Conservation (phyloP, 2,888 invertebrate genomes). For the Sminthurides aquaticus region DNA sequence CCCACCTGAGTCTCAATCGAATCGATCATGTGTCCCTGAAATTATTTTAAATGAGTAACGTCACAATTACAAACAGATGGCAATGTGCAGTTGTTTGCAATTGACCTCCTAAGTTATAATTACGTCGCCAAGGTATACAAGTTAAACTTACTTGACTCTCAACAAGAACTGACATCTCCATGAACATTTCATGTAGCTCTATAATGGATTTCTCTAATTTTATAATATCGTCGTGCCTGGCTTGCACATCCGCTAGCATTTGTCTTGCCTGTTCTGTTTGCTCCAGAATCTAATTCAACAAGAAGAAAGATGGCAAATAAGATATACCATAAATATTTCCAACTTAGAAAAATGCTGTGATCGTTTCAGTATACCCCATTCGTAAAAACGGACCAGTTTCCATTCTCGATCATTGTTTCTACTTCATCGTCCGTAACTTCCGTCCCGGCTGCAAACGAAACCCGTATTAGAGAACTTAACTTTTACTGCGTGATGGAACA, state of each 20-base stretch:
- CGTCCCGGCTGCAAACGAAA: slow-evolving; percentile 22
- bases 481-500: background rate
- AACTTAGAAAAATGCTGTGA: background rate
- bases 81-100: too few species aligned
- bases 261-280: slow-evolving; percentile 46
- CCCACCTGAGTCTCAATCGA: slow-evolving; percentile 56
- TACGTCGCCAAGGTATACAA: too few species aligned
- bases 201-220: slow-evolving; percentile 70
- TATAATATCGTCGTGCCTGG: slow-evolving; percentile 70
- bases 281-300: slow-evolving; percentile 23
- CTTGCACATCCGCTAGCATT: slow-evolving; percentile 68
- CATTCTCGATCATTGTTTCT: slow-evolving; percentile 32
- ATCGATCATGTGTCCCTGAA: slow-evolving; percentile 57
- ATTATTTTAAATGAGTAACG: background rate
- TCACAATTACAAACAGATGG: too few species aligned
- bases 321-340: background rate
- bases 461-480: background rate
- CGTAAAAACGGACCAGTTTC: slow-evolving; percentile 27
- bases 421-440: slow-evolving; percentile 26
- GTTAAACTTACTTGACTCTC: slow-evolving; percentile 58
- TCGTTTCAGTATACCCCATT: slow-evolving; percentile 25
- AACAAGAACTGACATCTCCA: slow-evolving; percentile 71
- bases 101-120: too few species aligned
- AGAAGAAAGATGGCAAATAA: background rate
- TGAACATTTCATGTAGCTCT: slow-evolving; percentile 73